Base-by-base conservation (phyloP, 2,888 invertebrate genomes). In the Drosophila multiciliata region DNA sequence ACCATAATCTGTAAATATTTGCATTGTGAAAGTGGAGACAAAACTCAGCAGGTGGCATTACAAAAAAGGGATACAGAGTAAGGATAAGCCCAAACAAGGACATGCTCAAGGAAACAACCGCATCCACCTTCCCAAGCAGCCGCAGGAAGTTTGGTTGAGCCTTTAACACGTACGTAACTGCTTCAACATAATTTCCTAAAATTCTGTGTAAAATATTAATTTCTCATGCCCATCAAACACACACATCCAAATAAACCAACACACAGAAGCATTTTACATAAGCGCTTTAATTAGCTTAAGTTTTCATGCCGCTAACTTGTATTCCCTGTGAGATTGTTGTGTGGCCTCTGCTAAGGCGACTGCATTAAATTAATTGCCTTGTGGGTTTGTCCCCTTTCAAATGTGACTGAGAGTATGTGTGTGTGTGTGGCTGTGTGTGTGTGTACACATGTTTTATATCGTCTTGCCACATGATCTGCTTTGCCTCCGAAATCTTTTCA, bases 271-370 rank as follows among this genome's bases (percentile, higher is more conserved):
- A 62, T 67, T 80, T 61, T 64, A 63, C 75, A 70, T 63, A 75
- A 72, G 78, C 55, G 38, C 59, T 80, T 80, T 84, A 87, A 84
- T 89, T 83, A 81, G 81, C 87, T 83, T 67, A 75, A 83, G 75
- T 71, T 86, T 80, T 70, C 73, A 68, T 67, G 65, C 53, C 62
- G 72, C 53, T 67, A 72, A 73, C 83, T 80, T 65, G 64, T 42
- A 66, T 63, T 67, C 65, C 74, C 66, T 35, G 9, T 12, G 76
- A 48, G 57, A 29, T 62, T 62, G 38, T 32, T 23, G 50, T 66
- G 63, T 38, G 50, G 33, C 61, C 66, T 53, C 64, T 52, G 57
- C 66, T 60, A 71, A 72, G 87, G 64, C 68, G 89, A 73, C 73
- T 80, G 66, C 75, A 76, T 79, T 70, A 79, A 76, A 83, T 84